Base-by-base conservation (phyloP, 2,888 invertebrate genomes). In the Maniola hyperantus region DNA sequence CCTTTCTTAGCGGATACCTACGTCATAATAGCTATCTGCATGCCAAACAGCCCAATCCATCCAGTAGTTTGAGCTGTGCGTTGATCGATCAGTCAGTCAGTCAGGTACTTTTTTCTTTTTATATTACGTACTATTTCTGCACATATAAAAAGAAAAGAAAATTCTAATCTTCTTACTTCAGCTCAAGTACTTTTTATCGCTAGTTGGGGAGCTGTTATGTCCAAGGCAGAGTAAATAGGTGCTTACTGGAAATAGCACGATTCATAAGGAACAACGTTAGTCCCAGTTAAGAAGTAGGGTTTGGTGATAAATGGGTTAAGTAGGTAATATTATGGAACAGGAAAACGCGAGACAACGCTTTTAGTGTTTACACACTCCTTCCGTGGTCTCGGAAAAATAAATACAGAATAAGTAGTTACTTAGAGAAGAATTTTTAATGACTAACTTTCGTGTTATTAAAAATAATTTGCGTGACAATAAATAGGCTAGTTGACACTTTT, bases 221-320 rank as follows among this genome's bases (percentile, higher is more conserved):
- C 69, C 72, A 73, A 68, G 73, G 67, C 69, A 71, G 70, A 70
- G 73, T 71, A 74, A 74, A 74, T 73, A 72, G 75, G 72, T 72
- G 71, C 75, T 75, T 75, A 74, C 72, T 64, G 65, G 69, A 70
- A 74, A 74, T 73, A 68, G 71, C 65, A 69, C 70, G 73, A 71
- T 76, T 73, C 75, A 73, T 71, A 74, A 73, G 70, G 66, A 69
- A 57, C 68, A 64, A 70, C 71, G 72, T 66, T 65, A 65, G 70
- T 70, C 64, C 68, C 51, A 65, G 66, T 72, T 71, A 67, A 71
- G 65, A 68, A 71, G 70, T 71, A 72, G 72, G 69, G 64, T 68
- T 60, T 72, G 71, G 69, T 71, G 72, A 69, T 73, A 69, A 71
- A 74, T 72, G 71, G 67, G 69, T 64, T 67, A 71, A 68, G 68